Evolutionary conservation across 2,888 invertebrate species (phyloP).

Genomic region (Heterodera filipjevi): DNA sequence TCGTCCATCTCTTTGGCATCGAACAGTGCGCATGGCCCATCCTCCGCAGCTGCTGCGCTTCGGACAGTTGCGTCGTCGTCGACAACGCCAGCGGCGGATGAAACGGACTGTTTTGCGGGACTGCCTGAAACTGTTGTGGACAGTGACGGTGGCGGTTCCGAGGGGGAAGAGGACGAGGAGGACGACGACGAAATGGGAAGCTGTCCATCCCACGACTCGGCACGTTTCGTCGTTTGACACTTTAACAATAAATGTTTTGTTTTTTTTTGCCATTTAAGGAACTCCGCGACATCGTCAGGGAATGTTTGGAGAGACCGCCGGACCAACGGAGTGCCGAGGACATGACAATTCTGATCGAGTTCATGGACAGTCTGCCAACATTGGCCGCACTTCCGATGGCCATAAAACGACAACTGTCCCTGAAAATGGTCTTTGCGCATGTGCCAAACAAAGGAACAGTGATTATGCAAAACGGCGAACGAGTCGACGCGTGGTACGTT

Average conservation of each 20-base stretch:
- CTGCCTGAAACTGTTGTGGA: constrained; percentile 93
- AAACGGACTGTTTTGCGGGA: constrained; percentile 70
- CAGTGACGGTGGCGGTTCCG: constrained; percentile 69
- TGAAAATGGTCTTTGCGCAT: constrained; percentile 94
- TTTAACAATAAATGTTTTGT: constrained; percentile 34
- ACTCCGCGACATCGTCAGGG: constrained; percentile 90
- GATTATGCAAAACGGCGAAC: constrained; percentile 98
- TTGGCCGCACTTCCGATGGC: constrained; percentile 90
- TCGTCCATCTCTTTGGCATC: not conserved
- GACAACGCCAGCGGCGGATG: constrained; percentile 15
- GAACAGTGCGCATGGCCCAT: not conserved
- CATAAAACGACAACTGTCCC: constrained; percentile 88
- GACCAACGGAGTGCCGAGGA: constrained; percentile 92
- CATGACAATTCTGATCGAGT: constrained; percentile 90
- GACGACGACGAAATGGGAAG: constrained; percentile 78
- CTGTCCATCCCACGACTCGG: constrained; percentile 57
- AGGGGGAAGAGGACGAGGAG: constrained; percentile 78
- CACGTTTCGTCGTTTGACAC: constrained; percentile 15
- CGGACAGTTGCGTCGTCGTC: not conserved
- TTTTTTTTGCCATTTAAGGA: constrained; percentile 43
- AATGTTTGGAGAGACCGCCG: constrained; percentile 96
- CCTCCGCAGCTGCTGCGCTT: not conserved
- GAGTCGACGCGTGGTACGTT: constrained; percentile 87
- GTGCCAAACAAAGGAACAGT: constrained; percentile 95
- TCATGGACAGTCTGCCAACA: constrained; percentile 86